phyloP scores from a whole-genome alignment of 2,797 vertebrate genomes.

The Mus caroli region DNA sequence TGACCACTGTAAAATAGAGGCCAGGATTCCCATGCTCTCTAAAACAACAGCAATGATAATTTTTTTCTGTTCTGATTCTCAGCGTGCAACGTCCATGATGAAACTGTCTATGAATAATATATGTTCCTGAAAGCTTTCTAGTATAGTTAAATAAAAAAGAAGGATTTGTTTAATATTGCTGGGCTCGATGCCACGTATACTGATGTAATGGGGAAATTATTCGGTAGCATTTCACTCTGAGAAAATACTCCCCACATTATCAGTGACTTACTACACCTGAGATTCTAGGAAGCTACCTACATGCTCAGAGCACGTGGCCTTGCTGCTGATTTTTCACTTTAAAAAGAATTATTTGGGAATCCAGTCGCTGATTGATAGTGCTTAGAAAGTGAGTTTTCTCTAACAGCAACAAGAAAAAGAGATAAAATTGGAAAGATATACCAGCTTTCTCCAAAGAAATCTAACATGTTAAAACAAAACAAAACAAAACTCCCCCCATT shows the following conservation, averaged over 20 bases:
- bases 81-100: conserved; percentile 29
- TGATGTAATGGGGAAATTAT: conserved; percentile 71
- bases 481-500: neutral
- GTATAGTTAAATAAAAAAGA: conserved; percentile 78
- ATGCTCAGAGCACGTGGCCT: neutral
- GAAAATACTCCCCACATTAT: conserved; percentile 62
- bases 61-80: conserved; percentile 29
- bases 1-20: conserved; percentile 24
- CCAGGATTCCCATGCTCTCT: neutral
- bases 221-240: conserved; percentile 69
- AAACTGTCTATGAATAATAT: conserved; percentile 69
- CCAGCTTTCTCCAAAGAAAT: conserved; percentile 55
- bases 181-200: conserved; percentile 60
- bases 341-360: conserved; percentile 56
- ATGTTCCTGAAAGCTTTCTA: conserved; percentile 73
- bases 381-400: conserved; percentile 49
- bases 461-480: neutral
- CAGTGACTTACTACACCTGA: neutral
- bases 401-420: neutral
- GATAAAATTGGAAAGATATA: neutral
- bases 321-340: conserved; percentile 46
- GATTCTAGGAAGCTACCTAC: conserved; percentile 31
- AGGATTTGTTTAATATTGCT: conserved; percentile 69
- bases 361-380: neutral
- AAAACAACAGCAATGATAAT: conserved; percentile 47